Evolutionary conservation across 35 echinoderm and acorn worm species (phyloP), one percentile per base, ranked within the genome.

Genomic region (Ophiothrix spiculata): DNA sequence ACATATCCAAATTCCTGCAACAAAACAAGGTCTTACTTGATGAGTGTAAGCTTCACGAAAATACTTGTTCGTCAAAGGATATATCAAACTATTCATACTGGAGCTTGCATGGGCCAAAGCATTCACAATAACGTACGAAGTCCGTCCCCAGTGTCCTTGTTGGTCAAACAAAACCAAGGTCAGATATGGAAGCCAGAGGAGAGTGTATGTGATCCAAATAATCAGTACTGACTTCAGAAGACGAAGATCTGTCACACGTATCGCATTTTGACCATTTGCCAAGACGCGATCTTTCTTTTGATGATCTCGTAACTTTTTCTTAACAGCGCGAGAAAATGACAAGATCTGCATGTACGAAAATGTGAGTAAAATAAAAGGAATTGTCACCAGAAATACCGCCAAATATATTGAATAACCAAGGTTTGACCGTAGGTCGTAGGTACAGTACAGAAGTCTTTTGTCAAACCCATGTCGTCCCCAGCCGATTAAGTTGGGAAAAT

Each of bases 401-500:
- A 54, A 54, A 54, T 54, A 54, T 8, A 54, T 54, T 11, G 45
- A 54, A 54, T 54, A 54, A 21, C 45, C 45, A 54, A 54, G 21
- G 45, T 54, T 54, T 54, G 45, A 8, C 8, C 45, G 8, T 11
- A 54, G 21, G 21, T 54, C 45, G 21, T 54, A 54, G 8, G 45
- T 54, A 54, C 45, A 54, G 45, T 11, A 54, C 8, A 54, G 45
- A 21, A 54, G 45, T 54, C 45, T 8, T 21, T 54, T 8, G 21
- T 54, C 45, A 54, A 54, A 54, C 21, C 45, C 45, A 21, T 54
- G 45, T 8, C 45, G 45, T 11, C 45, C 45, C 45, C 45, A 54
- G 21, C 45, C 45, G 8, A 94, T 45, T 19, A 90, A 39, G 82
- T 89, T 89, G 31, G 92, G 92, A 39, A 90, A 39, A 39, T 94